Base-by-base conservation (phyloP, 2,888 invertebrate genomes). In the Ornithoptera alexandrae region DNA sequence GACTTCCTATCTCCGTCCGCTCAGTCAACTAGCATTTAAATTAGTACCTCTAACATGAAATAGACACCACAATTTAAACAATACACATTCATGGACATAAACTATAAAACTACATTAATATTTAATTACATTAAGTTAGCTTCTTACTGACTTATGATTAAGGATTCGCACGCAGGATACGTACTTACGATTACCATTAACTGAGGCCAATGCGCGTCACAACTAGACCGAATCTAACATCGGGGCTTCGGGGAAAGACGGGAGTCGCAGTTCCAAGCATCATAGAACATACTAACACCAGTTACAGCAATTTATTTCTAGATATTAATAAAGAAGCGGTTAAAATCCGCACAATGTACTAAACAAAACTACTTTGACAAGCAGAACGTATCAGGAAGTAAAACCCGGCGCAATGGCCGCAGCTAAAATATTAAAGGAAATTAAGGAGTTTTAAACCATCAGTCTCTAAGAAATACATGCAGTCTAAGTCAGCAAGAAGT, bases 61-160 rank as follows among this genome's bases (percentile, higher is more conserved):
- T 90, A 92, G 92, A 92, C 92, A 92, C 92, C 92, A 92, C 92
- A 88, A 89, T 90, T 88, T 88, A 91, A 90, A 89, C 88, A 85
- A 92, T 86, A 90, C 85, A 90, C 89, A 91, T 90, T 86, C 81
- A 92, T 91, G 92, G 92, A 92, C 92, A 92, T 87, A 88, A 81
- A 90, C 87, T 90, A 88, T 86, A 78, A 77, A 79, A 82, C 91
- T 91, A 88, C 86, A 79, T 79, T 85, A 53, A 53, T 81, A 80
- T 74, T 77, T 77, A 85, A 85, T 87, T 88, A 89, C 85, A 85
- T 81, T 80, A 75, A 77, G 70, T 74, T 77, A 74, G 71, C 85
- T 86, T 86, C 87, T 84, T 83, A 87, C 90, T 85, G 90, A 88
- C 85, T 87, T 86, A 86, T 80, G 77, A 79, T 74, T 75, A 80